phyloP scores from a whole-genome alignment of 2,888 invertebrate species.

The Cryptus armator region DNA sequence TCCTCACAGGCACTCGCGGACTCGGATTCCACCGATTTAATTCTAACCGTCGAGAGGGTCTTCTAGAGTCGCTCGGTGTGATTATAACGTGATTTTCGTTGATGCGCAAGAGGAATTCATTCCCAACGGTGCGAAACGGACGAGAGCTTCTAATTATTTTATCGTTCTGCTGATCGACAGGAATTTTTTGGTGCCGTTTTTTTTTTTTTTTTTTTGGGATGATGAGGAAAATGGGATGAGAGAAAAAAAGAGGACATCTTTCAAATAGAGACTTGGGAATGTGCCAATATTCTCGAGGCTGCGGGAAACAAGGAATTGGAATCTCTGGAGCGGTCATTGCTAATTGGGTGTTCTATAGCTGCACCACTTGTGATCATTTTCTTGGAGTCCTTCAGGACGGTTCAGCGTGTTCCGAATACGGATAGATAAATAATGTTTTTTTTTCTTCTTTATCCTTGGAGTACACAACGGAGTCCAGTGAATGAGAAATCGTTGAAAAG shows the following conservation, averaged over 20 bases:
- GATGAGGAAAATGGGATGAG: not conserved
- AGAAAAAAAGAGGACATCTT: not conserved
- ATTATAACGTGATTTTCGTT: slow-evolving; percentile 41
- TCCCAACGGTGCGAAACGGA: not conserved
- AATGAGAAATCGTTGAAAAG: not conserved
- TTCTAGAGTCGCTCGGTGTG: slow-evolving; percentile 10
- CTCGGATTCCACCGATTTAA: slow-evolving; percentile 48
- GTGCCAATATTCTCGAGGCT: slow-evolving; percentile 28
- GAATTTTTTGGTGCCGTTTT: not conserved
- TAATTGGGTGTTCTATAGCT: slow-evolving; percentile 75
- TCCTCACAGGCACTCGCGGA: slow-evolving; percentile 5
- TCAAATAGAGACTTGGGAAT: not conserved
- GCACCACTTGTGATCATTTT: slow-evolving; percentile 76
- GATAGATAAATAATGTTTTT: not conserved
- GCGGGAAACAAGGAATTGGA: slow-evolving; percentile 69
- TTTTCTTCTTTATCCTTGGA: not conserved
- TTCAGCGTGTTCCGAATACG: slow-evolving; percentile 10
- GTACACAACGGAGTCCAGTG: too few species aligned
- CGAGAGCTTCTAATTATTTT: not conserved
- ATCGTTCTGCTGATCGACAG: not conserved
- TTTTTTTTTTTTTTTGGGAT: not conserved
- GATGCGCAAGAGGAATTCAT: not conserved
- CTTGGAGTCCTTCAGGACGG: slow-evolving; percentile 68
- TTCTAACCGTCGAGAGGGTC: slow-evolving; percentile 33
- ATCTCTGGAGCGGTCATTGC: slow-evolving; percentile 72